A percentile compares a stretch with the other conserved stretches of the same genome.
These are phyloP conservation scores for Odontomachus brunneus DNA, from an alignment of 1,140 invertebrate species.

Conservation along the genomic window DNA sequence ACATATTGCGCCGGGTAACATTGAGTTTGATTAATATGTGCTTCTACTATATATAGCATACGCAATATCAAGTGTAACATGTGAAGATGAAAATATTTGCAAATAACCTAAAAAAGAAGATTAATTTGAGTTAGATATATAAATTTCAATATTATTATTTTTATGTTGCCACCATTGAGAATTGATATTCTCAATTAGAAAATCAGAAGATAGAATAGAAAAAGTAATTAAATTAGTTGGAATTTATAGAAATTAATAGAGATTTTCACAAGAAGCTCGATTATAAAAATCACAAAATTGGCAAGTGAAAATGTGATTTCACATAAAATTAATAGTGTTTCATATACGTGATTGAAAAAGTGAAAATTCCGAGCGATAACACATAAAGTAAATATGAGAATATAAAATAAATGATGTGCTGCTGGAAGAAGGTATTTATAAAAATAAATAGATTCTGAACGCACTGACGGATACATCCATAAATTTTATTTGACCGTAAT, in stretches of 20 bases:
- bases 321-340: background rate
- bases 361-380: background rate
- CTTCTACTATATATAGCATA: background rate
- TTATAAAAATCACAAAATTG: background rate
- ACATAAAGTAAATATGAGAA: background rate
- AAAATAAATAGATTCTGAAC: conserved; percentile 14
- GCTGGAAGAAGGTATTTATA: background rate
- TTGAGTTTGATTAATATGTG: conserved; percentile 16
- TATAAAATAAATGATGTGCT: background rate
- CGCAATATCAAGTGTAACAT: background rate
- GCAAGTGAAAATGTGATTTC: background rate
- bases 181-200: too few relatives aligned
- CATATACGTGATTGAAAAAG: background rate
- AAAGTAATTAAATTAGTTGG: background rate
- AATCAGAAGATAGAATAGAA: too few relatives aligned
- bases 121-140: too few relatives aligned
- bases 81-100: background rate
- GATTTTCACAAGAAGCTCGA: background rate
- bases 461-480: conserved; percentile 18
- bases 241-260: background rate
- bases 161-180: too few relatives aligned
- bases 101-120: background rate
- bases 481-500: conserved; percentile 39
- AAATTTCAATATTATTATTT: too few relatives aligned
- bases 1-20: conserved; percentile 9